Base-by-base conservation (phyloP, 2,888 invertebrate species). In the Cyclophora punctaria region DNA sequence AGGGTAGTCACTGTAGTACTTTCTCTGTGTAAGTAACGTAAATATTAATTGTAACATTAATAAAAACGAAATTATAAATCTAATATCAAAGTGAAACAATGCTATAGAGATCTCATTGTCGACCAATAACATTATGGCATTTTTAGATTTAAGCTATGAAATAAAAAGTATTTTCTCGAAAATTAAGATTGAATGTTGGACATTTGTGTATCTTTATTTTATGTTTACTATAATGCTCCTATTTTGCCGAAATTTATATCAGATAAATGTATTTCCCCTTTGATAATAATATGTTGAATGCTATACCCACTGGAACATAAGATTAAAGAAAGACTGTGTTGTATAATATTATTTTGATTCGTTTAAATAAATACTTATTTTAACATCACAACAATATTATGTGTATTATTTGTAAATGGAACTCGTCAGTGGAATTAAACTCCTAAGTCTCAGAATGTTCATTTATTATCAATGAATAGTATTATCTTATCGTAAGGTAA, bases 311-410 rank as follows among this genome's bases (percentile, higher is more conserved):
- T 73, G 80, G 77, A 81, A 81, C 20, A 20, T 87, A 87, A 86
- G 82, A 88, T 84, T 86, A 86, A 88, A 87, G 87, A 87, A 88
- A 88, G 87, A 87, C 87, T 87, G 87, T 87, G 87, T 87, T 87
- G 78, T 83, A 85, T 85, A 85, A 77, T 79, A 75, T 73, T 75
- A 70, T 73, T 78, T 81, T 75, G 77, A 80, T 82, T 75, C 73
- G 80, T 73, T 78, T 76, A 72, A 82, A 78, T 82, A 81, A 82
- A 80, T 77, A 79, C 69, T 78, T 78, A 78, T 76, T 78, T 72
- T 75, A 78, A 74, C 76, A 76, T 70, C 73, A 70, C 63, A 57
- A 62, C 55, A 60, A 55, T 43, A 37, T 20, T 48, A 55, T 59
- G 63, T 58, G 62, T 72, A 65, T 71, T 69, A 70, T 69, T 71